These are phyloP conservation scores for Dasyurus viverrinus DNA, from an alignment of 2,113 vertebrate genomes.

Conservation along the genomic window DNA sequence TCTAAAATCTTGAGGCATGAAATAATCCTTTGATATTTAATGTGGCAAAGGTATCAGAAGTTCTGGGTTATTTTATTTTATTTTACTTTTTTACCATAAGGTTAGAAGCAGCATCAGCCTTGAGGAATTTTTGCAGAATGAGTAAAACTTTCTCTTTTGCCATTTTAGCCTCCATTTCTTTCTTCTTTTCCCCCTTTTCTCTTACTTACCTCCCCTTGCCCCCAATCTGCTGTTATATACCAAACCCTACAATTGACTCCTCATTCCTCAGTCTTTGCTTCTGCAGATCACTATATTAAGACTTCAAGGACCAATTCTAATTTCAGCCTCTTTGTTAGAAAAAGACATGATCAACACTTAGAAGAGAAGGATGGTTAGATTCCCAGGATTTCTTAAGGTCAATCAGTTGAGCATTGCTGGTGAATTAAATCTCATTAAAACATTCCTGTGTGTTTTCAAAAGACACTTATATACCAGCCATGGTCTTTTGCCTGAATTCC, in stretches of 20 bases:
- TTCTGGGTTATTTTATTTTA: neutral
- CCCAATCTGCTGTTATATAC: neutral
- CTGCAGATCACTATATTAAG: neutral
- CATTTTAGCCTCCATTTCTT: neutral
- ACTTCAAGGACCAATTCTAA: neutral
- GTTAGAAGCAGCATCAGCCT: constrained; percentile 21
- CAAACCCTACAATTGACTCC: neutral
- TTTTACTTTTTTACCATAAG: neutral
- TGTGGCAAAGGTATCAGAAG: neutral
- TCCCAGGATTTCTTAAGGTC: neutral
- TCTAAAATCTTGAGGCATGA: neutral
- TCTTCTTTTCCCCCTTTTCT: neutral
- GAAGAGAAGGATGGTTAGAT: neutral
- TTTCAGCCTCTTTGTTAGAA: neutral
- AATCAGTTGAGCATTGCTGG: neutral
- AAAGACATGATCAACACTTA: neutral
- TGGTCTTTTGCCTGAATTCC: neutral
- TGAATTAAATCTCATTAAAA: neutral
- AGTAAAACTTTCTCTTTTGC: neutral
- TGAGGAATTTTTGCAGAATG: constrained; percentile 18
- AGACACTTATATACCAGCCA: neutral
- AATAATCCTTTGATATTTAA: constrained; percentile 35
- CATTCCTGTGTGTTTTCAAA: neutral
- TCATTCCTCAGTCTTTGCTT: neutral
- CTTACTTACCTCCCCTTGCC: neutral